Evolutionary conservation across 2,888 invertebrate species (phyloP).

Genomic region (Bruchidius siliquastri): DNA sequence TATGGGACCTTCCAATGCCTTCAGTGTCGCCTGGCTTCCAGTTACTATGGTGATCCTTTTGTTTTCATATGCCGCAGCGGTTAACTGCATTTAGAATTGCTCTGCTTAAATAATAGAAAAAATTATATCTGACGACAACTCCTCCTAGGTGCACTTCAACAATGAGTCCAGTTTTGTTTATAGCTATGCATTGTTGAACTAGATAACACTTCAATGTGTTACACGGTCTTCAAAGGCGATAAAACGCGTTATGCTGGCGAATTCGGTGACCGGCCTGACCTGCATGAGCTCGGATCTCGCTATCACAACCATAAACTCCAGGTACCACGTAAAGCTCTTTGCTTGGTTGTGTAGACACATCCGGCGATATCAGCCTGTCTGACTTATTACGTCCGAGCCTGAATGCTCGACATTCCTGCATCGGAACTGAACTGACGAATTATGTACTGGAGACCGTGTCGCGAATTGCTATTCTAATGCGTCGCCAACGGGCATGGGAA

Average conservation of each 20-base stretch:
- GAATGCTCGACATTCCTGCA: background rate
- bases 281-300: constrained; percentile 26
- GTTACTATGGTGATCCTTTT: too few species aligned
- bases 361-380: background rate
- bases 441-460: background rate
- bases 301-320: constrained; percentile 36
- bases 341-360: constrained; percentile 24
- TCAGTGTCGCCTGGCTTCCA: too few species aligned
- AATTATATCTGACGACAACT: too few species aligned
- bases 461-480: background rate
- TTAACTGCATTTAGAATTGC: too few species aligned
- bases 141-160: too few species aligned
- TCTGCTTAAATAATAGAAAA: too few species aligned
- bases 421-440: background rate
- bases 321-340: constrained; percentile 40
- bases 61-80: too few species aligned
- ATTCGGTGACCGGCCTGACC: constrained; percentile 24
- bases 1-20: too few species aligned
- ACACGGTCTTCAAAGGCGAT: background rate
- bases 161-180: background rate
- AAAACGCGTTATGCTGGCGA: constrained; percentile 1
- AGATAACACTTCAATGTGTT: background rate
- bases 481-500: background rate
- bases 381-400: background rate
- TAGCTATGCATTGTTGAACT: background rate